Evolutionary conservation across 2,797 vertebrate species (phyloP).

Genomic region (Naso thynnoides): DNA sequence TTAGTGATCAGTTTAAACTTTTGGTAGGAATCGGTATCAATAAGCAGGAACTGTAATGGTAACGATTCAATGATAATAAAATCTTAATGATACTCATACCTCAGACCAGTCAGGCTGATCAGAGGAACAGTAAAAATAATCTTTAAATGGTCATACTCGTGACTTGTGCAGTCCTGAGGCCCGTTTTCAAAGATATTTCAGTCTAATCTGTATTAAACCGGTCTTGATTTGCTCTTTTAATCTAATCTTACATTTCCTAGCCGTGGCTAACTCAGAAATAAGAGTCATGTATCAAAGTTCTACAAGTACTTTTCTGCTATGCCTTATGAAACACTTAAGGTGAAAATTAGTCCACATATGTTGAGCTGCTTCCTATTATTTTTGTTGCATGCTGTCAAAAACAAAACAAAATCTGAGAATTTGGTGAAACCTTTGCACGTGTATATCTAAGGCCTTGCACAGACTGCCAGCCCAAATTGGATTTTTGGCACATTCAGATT

Average conservation of each 20-base stretch:
- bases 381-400: constrained; percentile 16
- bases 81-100: too few relatives aligned
- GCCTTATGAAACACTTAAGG: neutral
- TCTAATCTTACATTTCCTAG: neutral
- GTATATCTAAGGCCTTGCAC: constrained; percentile 36
- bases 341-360: neutral
- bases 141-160: neutral
- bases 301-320: neutral
- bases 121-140: neutral
- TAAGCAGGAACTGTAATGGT: too few relatives aligned
- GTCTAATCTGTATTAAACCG: too few relatives aligned
- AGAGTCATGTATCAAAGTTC: neutral
- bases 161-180: neutral
- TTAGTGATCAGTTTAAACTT: too few relatives aligned
- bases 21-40: too few relatives aligned
- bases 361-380: constrained; percentile 1
- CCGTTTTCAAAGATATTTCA: neutral
- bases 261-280: neutral
- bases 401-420: constrained; percentile 7
- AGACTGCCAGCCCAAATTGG: too few relatives aligned
- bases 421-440: constrained; percentile 15
- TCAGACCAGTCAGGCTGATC: neutral
- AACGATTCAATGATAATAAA: too few relatives aligned
- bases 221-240: neutral
- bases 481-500: too few relatives aligned